A percentile compares a stretch with the other conserved stretches of the same genome.
phyloP scores from a whole-genome alignment of 2,888 invertebrate genomes.

The Rhorus exstirpatorius region DNA sequence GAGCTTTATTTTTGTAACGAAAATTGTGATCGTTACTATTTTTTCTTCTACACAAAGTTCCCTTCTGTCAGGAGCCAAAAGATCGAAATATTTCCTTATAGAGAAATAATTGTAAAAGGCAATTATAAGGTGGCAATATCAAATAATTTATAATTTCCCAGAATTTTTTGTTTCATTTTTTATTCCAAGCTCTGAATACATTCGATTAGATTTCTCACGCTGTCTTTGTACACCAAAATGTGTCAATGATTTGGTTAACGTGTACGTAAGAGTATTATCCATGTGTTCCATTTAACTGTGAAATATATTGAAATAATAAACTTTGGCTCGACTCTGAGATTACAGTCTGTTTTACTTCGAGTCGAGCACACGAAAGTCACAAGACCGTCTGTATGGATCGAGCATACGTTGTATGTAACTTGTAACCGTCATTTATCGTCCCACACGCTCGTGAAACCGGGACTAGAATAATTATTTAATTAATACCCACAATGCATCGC shows the following conservation, averaged over 20 bases:
- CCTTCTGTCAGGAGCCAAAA: no score
- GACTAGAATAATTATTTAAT: constrained; percentile 84
- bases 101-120: no score
- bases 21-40: no score
- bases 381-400: constrained; percentile 31
- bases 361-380: constrained; percentile 44
- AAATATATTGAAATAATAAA: constrained; percentile 58
- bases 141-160: no score
- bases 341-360: constrained; percentile 47
- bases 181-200: not conserved
- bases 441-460: constrained; percentile 78
- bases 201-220: constrained; percentile 56
- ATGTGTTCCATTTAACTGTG: constrained; percentile 34
- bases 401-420: constrained; percentile 34
- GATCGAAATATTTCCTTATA: no score
- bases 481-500: constrained; percentile 76
- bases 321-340: constrained; percentile 38
- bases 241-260: constrained; percentile 44
- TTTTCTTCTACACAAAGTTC: no score
- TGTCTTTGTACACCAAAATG: constrained; percentile 21
- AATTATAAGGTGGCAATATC: no score
- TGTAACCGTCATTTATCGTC: constrained; percentile 82
- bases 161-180: no score
- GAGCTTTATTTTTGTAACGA: no score
- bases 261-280: constrained; percentile 3